Conservation (phyloP, 2,797 vertebrate genomes). For the Acanthurus lineatus region DNA sequence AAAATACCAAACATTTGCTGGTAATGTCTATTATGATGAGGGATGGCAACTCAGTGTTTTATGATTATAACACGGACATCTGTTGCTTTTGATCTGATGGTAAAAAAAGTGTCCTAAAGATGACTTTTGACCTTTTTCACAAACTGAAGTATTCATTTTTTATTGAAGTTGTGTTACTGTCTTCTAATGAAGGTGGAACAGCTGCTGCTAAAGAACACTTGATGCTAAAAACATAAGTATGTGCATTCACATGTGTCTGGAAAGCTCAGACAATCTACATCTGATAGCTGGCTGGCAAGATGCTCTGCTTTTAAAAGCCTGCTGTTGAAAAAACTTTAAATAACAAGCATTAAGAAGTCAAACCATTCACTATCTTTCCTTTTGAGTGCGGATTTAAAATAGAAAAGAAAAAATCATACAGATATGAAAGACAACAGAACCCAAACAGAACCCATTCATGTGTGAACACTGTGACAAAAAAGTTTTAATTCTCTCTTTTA, state of each 20-base stretch:
- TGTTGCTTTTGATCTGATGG: background rate
- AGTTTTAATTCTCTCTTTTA: too few species aligned
- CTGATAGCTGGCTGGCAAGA: background rate
- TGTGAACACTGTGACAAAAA: background rate
- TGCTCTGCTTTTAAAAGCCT: background rate
- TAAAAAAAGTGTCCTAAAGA: background rate
- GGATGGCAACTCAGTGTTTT: background rate
- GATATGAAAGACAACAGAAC: background rate
- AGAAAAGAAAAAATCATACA: background rate
- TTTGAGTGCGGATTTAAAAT: background rate
- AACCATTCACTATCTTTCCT: background rate
- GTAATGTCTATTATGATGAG: background rate
- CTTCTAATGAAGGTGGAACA: background rate
- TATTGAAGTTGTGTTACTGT: background rate
- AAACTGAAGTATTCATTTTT: background rate
- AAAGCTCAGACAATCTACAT: background rate
- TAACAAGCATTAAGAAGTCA: too few species aligned
- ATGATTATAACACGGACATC: background rate
- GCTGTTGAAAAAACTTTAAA: too few species aligned
- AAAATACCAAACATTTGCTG: background rate
- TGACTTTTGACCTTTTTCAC: too few species aligned
- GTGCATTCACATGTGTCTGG: conserved; percentile 3
- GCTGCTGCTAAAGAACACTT: background rate
- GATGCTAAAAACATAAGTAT: conserved; percentile 8
- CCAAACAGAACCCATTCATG: background rate